These are phyloP conservation scores for Sarcophaga subvicina DNA, from an alignment of 2,888 invertebrate genomes.

Conservation along the genomic window DNA sequence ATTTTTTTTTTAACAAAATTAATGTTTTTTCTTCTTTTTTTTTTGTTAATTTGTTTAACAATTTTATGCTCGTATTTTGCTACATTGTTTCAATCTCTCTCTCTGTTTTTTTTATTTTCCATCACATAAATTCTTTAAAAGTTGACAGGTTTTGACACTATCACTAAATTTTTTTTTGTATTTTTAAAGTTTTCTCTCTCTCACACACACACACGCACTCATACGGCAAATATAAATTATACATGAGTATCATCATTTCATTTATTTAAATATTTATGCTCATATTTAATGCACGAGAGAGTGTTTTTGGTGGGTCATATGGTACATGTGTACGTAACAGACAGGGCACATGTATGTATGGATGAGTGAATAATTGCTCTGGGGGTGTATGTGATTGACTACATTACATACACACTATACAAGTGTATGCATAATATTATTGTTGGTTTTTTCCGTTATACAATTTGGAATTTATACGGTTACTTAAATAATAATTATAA, in stretches of 20 bases:
- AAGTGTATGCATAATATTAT: background rate
- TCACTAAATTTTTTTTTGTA: constrained; percentile 33
- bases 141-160: constrained; percentile 64
- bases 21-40: background rate
- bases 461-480: constrained; percentile 52
- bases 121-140: constrained; percentile 53
- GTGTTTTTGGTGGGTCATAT: no score
- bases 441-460: constrained; percentile 34
- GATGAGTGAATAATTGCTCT: background rate
- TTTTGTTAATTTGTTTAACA: constrained; percentile 3
- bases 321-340: background rate
- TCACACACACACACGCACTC: background rate
- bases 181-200: constrained; percentile 34
- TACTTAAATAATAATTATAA: constrained; percentile 54
- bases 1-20: background rate
- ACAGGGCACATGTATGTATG: background rate
- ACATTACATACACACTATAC: background rate
- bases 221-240: background rate
- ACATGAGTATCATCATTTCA: background rate
- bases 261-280: constrained; percentile 17
- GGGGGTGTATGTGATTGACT: background rate
- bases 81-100: constrained; percentile 1
- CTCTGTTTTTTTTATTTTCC: background rate
- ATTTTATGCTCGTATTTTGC: constrained; percentile 23
- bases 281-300: background rate